Base-by-base conservation (phyloP, 2,797 vertebrate species). In the Bucorvus abyssinicus region DNA sequence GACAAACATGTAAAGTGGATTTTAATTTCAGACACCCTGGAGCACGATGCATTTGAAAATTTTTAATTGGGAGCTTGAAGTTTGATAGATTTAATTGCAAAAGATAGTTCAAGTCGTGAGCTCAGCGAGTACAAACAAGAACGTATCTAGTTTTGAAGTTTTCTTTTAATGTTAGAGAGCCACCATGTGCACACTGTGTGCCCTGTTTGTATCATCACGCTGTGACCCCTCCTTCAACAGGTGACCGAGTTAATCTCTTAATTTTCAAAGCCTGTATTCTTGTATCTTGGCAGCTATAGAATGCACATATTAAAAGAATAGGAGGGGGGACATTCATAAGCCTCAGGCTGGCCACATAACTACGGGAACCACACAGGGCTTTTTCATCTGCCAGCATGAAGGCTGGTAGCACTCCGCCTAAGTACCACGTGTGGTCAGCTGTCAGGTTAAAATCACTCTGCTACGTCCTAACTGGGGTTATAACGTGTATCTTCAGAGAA, bases 11-110 rank as follows among this genome's bases (percentile, higher is more conserved):
- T 89, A 59, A 95, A 97, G 90, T 88, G 74, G 42, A 93, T 94
- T 94, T 95, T 92, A 84, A 90, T 96, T 96, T 92, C 88, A 87
- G 93, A 89, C 70, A 92, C 90, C 93, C 94, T 94, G 90, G 68
- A 96, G 94, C 91, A 96, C 57, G 89, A 78, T 95, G 84, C 75
- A 97, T 95, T 94, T 94, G 84, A 94, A 94, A 87, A 53, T 16
- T 89, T 91, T 95, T 97, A 94, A 95, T 96, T 94, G 89, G 87
- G 49, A 95, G 74, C 83, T 85, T 90, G 85, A 95, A 94, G 90
- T 90, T 95, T 95, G 96, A 96, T 96, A 88, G 94, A 86, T 91
- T 94, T 96, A 96, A 95, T 97, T 96, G 94, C 77, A 89, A 68
- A 91, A 95, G 92, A 89, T 93, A 60, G 91, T 91, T 75, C 59